Base-by-base conservation (phyloP, 2,888 invertebrate genomes). In the Sicus ferrugineus region DNA sequence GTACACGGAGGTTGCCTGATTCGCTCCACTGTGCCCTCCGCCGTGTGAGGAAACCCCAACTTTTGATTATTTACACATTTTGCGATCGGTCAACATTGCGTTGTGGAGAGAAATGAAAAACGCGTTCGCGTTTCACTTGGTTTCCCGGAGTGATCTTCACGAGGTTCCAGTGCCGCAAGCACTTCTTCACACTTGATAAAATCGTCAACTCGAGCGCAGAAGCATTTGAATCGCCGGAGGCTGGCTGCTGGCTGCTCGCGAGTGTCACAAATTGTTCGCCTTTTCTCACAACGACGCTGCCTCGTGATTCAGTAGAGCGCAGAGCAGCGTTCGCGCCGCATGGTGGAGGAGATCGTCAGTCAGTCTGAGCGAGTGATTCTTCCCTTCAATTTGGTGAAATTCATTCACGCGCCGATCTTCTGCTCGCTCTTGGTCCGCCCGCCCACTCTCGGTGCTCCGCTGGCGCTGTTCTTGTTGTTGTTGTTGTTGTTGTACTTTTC, bases 31-130 rank as follows among this genome's bases (percentile, higher is more conserved):
- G 66, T 66, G 46, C 56, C 1, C 11, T 38, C n/a, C 21, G 50
- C 9, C 23, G 50, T 9, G 16, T 56, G 30, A 66, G 56, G 42
- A 58, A 38, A 46, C 56, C 58, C 56, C 66, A 58, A 46, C 48
- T 46, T 58, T 66, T 64, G 31, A 42, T 56, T 66, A 66, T 66
- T 66, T 46, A 66, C 42, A 56, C 66, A 46, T 28, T 56, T 56
- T 56, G 30, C 26, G n/a, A 14, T 52, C 54, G 38, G 11, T 52
- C 26, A 19, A 14, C 56, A 42, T 19, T 28, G 19, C 62, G 56
- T 4, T 3, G 42, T n/a, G n/a, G n/a, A n/a, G n/a, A n/a, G n/a
- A n/a, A n/a, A n/a, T n/a, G n/a, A n/a, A n/a, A n/a, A n/a, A n/a
- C n/a, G n/a, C n/a, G n/a, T n/a, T n/a, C n/a, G n/a, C n/a, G n/a